phyloP scores from a whole-genome alignment of 2,797 vertebrate species.

The Leptatherina wallacei region DNA sequence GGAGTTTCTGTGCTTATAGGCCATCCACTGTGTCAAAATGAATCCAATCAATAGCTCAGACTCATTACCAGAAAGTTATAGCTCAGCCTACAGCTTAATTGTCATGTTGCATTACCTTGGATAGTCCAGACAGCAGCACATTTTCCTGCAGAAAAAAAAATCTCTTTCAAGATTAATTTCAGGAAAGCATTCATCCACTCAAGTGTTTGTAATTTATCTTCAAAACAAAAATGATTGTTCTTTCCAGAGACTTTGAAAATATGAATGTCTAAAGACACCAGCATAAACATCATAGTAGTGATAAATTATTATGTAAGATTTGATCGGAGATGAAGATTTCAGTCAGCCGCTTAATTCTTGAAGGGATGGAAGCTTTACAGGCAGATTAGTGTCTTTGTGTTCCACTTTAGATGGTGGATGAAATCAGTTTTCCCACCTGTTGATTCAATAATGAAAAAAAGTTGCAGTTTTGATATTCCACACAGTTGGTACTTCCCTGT shows the following conservation, averaged over 20 bases:
- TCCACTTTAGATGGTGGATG: not conserved
- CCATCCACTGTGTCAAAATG: constrained; percentile 51
- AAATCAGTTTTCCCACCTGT: not conserved
- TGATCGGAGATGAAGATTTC: not conserved
- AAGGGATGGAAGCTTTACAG: not conserved
- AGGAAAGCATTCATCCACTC: constrained; percentile 6
- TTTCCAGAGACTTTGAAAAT: not conserved
- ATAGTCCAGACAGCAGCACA: constrained; percentile 10
- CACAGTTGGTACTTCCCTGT: not conserved
- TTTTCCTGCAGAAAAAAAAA: constrained; percentile 25
- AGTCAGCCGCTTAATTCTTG: not conserved
- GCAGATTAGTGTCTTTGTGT: not conserved
- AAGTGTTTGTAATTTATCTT: constrained; percentile 16
- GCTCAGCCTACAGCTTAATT: constrained; percentile 53
- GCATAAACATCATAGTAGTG: not conserved
- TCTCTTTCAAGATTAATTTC: constrained; percentile 31
- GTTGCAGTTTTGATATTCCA: not conserved
- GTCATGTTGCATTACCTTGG: constrained; percentile 47
- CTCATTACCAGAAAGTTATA: constrained; percentile 46
- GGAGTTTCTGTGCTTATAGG: constrained; percentile 43
- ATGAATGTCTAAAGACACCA: constrained; percentile 1
- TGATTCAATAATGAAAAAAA: not conserved
- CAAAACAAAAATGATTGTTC: constrained; percentile 12
- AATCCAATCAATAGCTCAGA: constrained; percentile 49
- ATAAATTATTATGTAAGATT: not conserved